These are phyloP conservation scores for Empidonax alnorum DNA, from an alignment of 2,113 vertebrate species.

Conservation along the genomic window DNA sequence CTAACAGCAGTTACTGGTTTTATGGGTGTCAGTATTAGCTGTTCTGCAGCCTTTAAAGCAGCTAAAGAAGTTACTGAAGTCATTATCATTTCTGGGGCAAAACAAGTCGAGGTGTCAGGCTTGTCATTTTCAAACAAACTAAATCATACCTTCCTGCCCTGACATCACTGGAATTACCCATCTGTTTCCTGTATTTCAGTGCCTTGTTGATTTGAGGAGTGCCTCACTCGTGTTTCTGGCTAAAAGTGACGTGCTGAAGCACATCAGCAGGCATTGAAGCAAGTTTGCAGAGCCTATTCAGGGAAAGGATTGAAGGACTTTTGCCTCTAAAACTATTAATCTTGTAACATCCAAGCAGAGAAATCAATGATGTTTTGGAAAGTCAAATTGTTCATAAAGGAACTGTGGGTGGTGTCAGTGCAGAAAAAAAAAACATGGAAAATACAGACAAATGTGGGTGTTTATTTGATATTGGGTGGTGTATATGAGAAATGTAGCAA, in stretches of 20 bases:
- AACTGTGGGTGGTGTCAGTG: conserved; percentile 3
- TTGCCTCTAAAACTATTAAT: conserved; percentile 24
- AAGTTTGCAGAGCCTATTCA: background rate
- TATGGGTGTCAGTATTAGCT: background rate
- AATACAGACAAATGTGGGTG: background rate
- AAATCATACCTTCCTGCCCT: conserved; percentile 38
- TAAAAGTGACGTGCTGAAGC: background rate
- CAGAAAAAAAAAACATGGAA: background rate
- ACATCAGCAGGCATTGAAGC: background rate
- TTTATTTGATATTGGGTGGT: background rate
- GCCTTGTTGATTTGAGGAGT: conserved; percentile 37
- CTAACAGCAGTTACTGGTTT: background rate
- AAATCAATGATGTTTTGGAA: conserved; percentile 43
- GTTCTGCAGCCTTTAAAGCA: background rate
- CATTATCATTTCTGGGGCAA: background rate
- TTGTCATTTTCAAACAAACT: background rate
- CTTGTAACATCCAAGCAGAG: conserved; percentile 3
- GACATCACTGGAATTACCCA: conserved; percentile 15
- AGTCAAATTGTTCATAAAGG: conserved; percentile 38
- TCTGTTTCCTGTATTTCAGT: conserved; percentile 57
- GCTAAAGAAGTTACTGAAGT: background rate
- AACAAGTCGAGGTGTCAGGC: background rate
- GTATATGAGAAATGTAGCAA: background rate
- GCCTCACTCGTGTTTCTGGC: background rate
- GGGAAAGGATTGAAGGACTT: conserved; percentile 36